These are phyloP conservation scores for Trididemnum miniatum DNA, from an alignment of 23 tunicate species.

Conservation along the genomic window DNA sequence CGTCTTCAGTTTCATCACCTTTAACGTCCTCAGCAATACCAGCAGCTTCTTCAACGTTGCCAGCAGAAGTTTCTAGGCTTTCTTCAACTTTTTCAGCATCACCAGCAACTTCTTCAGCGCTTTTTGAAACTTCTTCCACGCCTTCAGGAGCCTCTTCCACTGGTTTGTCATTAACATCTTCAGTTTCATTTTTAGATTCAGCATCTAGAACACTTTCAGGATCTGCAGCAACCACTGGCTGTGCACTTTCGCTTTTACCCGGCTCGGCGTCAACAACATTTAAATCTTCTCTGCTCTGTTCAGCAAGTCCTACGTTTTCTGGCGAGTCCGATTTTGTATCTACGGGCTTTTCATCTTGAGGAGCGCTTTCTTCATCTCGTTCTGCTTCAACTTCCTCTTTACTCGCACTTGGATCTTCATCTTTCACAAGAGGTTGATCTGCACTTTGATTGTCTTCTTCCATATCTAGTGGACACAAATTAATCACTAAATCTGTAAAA, in stretches of 20 bases:
- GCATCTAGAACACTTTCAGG: background rate
- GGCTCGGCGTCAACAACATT: background rate
- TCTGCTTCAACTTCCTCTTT: background rate
- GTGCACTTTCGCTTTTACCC: background rate
- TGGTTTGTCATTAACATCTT: background rate
- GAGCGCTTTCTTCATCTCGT: background rate
- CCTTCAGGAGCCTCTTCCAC: background rate
- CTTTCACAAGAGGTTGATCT: background rate
- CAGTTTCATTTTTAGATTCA: background rate
- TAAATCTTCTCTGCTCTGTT: background rate
- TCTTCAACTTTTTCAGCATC: background rate
- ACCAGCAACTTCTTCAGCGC: background rate
- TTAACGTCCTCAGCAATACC: background rate
- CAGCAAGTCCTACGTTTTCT: background rate
- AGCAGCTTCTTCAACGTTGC: background rate
- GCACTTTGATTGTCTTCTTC: background rate
- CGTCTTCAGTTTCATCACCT: background rate
- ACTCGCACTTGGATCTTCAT: background rate
- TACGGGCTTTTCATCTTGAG: background rate
- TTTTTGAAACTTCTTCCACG: background rate
- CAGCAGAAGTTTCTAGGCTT: background rate
- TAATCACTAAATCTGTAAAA: too few relatives aligned
- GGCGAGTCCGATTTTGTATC: background rate
- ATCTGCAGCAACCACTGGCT: background rate
- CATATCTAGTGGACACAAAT: too few relatives aligned